Evolutionary conservation across 2,888 invertebrate genomes (phyloP).

Genomic region (Scelioninae gen. 2): DNA sequence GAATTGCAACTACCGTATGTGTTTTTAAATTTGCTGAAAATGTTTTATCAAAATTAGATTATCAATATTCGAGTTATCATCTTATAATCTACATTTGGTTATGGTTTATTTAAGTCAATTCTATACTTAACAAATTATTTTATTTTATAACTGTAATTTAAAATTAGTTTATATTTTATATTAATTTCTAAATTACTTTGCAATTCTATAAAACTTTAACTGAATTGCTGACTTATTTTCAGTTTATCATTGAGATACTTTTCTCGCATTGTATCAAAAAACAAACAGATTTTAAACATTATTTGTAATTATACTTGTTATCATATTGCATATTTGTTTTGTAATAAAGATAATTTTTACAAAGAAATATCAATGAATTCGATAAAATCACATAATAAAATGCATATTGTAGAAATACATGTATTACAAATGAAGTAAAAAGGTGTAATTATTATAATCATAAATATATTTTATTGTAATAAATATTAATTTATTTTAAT

Average conservation of each 20-base stretch:
- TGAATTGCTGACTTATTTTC: not conserved
- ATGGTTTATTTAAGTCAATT: no score
- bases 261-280: conserved; percentile 16
- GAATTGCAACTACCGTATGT: conserved; percentile 43
- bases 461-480: not conserved
- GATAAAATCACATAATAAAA: no score
- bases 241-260: not conserved
- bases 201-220: not conserved
- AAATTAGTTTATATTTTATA: conserved; percentile 1
- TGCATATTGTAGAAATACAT: no score
- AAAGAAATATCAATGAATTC: not conserved
- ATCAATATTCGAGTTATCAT: not conserved
- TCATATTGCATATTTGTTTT: conserved; percentile 22
- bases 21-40: conserved; percentile 27
- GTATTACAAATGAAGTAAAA: no score
- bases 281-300: conserved; percentile 30
- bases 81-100: conserved; percentile 8
- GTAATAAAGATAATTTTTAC: conserved; percentile 42
- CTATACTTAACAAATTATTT: conserved; percentile 2
- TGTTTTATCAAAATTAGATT: conserved; percentile 19
- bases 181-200: not conserved
- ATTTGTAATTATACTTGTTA: conserved; percentile 24
- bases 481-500: not conserved
- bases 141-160: not conserved
- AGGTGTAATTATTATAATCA: no score